phyloP scores from a whole-genome alignment of 2,113 vertebrate species.

The Phalacrocorax pelagicus region DNA sequence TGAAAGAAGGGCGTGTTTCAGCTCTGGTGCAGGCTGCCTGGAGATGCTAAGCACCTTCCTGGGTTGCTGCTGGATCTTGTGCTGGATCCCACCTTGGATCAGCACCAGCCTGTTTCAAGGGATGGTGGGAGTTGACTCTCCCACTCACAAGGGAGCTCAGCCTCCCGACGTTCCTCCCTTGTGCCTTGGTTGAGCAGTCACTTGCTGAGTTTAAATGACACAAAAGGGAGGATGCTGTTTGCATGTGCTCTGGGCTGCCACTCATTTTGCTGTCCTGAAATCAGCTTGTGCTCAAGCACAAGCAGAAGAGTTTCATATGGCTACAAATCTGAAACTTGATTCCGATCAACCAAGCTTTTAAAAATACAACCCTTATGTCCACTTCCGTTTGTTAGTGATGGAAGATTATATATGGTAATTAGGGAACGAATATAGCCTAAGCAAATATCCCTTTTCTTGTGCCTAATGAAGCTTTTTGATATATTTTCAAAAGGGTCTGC shows the following conservation, averaged over 20 bases:
- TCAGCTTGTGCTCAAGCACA: neutral
- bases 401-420: neutral
- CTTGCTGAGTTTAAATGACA: neutral
- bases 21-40: neutral
- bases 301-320: neutral
- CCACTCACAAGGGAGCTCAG: neutral
- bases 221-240: neutral
- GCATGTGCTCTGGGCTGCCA: accelerated
- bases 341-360: neutral
- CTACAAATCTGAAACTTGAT: neutral
- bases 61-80: neutral
- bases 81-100: neutral
- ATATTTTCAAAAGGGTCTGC: neutral
- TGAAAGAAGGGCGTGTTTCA: neutral
- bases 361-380: neutral
- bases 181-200: accelerated
- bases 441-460: neutral
- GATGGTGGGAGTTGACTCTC: neutral
- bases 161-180: neutral
- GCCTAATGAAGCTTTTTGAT: neutral
- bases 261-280: neutral
- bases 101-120: neutral
- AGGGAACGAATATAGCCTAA: neutral
- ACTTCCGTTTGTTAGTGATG: neutral
- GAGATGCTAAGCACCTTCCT: neutral